Percentiles rank a stretch among this genome's conserved stretches.
These are phyloP conservation scores for Eueides isabella DNA, from an alignment of 1,140 invertebrate genomes.

Conservation along the genomic window DNA sequence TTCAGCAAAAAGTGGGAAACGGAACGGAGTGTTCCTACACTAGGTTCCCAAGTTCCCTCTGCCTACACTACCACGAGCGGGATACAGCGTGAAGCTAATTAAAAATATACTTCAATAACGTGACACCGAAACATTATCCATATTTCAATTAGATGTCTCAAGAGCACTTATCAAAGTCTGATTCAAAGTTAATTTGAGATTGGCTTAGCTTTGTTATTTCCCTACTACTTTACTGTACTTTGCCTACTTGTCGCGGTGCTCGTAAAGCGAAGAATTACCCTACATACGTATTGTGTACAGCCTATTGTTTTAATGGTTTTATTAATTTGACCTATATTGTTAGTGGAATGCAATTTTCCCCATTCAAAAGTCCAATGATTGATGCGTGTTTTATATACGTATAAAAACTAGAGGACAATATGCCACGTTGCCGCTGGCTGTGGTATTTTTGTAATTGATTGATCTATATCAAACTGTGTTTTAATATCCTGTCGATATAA, in stretches of 20 bases:
- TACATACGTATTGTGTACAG: neutral
- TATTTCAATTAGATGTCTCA: neutral
- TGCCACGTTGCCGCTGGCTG: neutral
- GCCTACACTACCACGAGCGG: too few relatives aligned
- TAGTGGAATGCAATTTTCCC: neutral
- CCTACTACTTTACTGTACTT: neutral
- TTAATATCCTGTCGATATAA: constrained; percentile 3
- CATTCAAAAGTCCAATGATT: constrained; percentile 5
- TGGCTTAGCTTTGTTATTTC: neutral
- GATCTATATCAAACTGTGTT: constrained; percentile 9
- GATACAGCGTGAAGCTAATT: too few relatives aligned
- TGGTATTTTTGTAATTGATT: constrained; percentile 13
- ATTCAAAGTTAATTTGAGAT: neutral
- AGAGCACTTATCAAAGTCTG: neutral
- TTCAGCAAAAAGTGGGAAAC: too few relatives aligned
- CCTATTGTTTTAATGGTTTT: constrained; percentile 6
- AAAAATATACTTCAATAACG: neutral
- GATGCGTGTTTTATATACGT: constrained; percentile 11
- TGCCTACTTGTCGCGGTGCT: neutral
- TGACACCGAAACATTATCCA: neutral
- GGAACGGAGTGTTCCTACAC: too few relatives aligned
- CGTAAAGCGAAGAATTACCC: neutral
- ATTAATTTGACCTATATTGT: constrained; percentile 4
- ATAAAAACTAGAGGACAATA: constrained; percentile 9
- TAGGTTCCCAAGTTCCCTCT: too few relatives aligned